A percentile compares a stretch with the other conserved stretches of the same genome.
Conservation (phyloP, 2,113 vertebrate genomes). For the Daphoenositta chrysoptera region DNA sequence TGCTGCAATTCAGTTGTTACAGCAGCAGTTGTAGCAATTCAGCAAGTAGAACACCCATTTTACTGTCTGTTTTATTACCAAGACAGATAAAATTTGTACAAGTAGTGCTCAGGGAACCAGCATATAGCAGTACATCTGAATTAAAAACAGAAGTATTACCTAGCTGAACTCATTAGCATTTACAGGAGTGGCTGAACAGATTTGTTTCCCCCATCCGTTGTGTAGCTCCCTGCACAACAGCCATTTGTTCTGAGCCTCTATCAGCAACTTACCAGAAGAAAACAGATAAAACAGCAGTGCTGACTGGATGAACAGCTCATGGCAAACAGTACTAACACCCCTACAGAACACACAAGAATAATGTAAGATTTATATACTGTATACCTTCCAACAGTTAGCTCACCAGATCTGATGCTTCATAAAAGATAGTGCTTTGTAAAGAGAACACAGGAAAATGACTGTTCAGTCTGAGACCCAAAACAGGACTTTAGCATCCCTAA, state of each 20-base stretch:
- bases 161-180: slow-evolving; percentile 55
- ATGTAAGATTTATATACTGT: not conserved
- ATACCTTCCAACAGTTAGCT: not conserved
- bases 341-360: not conserved
- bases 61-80: slow-evolving; percentile 28
- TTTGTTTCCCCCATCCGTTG: not conserved
- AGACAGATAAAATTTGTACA: slow-evolving; percentile 53
- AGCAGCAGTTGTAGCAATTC: not conserved
- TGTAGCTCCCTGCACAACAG: not conserved
- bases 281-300: not conserved
- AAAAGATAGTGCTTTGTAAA: not conserved
- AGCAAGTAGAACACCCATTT: not conserved
- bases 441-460: not conserved
- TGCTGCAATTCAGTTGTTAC: not conserved
- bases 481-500: not conserved
- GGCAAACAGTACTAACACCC: not conserved
- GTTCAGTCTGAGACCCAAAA: not conserved
- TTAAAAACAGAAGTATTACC: slow-evolving; percentile 35
- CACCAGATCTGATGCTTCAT: not conserved
- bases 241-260: slow-evolving; percentile 5
- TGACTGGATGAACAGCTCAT: not conserved
- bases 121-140: slow-evolving; percentile 20
- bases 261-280: slow-evolving; percentile 16
- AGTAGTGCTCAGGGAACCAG: slow-evolving; percentile 46
- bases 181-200: slow-evolving; percentile 37